Base-by-base conservation (phyloP, 2,888 invertebrate species). In the Tigriopus californicus region DNA sequence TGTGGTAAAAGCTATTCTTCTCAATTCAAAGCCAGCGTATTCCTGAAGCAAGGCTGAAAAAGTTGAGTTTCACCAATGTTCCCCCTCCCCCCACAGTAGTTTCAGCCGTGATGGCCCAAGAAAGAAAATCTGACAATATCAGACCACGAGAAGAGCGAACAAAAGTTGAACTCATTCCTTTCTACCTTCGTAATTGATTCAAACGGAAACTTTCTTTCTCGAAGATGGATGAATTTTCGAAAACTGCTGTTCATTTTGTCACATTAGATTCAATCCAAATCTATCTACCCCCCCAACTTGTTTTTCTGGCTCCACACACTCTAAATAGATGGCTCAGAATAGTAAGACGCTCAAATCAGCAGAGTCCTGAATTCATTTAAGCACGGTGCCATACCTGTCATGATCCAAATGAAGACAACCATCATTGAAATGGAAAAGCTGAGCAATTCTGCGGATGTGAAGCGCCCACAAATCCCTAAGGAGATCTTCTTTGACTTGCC, bases 341-440 rank as follows among this genome's bases (percentile, higher is more conserved):
- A n/a, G n/a, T n/a, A n/a, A n/a, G n/a, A n/a, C n/a, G n/a, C n/a
- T n/a, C n/a, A n/a, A n/a, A 18, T 18, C 15, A 46, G 20, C 15
- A 46, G 8, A 15, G 15, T n/a, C n/a, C n/a, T n/a, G 8, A 33
- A 33, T 33, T 33, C 33, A 33, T 8, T 33, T 33, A 3, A 33
- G 33, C 33, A 33, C 8, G 3, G 33, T n/a, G n/a, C n/a, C 33
- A 33, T 53, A 53, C 53, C 95, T 62, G 95, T 95, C 63, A 94
- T 79, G 66, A 95, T 89, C 95, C 95, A 95, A 65, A 95, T 83
- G 74, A 90, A 90, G 62, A 95, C 94, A 70, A 95, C 88, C 71
- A 83, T 82, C 67, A 94, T 83, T 63, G 92, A 87, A 62, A 94
- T 75, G 64, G 86, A 82, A 71, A 92, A 92, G 62, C 94, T 90